Base-by-base conservation (phyloP, 2,113 vertebrate species). In the Excalfactoria chinensis region DNA sequence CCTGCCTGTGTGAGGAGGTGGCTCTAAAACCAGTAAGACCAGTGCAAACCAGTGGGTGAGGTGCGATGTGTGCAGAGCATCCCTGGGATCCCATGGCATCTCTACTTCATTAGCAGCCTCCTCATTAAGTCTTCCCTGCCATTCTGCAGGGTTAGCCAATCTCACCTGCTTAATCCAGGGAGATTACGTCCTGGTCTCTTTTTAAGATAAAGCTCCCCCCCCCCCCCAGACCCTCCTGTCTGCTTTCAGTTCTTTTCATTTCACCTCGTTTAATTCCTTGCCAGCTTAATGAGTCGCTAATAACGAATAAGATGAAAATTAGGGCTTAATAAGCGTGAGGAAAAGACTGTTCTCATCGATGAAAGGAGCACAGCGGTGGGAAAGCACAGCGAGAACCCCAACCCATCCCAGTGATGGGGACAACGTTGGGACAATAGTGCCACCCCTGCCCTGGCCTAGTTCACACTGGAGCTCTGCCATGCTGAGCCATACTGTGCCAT, bases 281-380 rank as follows among this genome's bases (percentile, higher is more conserved):
- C 58, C 74, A 84, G 85, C 56, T 48, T 84, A 91, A 96, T 68
- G 89, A 92, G 51, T 81, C 41, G 80, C 43, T 66, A 56, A 90
- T 73, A 93, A 95, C 68, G 94, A 93, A 66, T 55, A 88, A 94
- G 60, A 94, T 96, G 91, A 90, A 88, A 90, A 59, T 53, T 37
- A 60, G 89, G 90, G 89, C 82, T 93, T 92, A 93, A 70, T 90
- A 92, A 86, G 80, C 37, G 73, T 78, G 78, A 75, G 74, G 90
- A 58, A 76, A 78, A 91, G 78, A 68, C 32, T 32, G 59, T 59
- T 62, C 80, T 90, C 66, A 66, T 90, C 72, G 90, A 94, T 71
- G 86, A 92, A 74, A 86, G 51, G 34, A 96, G n/a, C 0, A 1
- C 1, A 13, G 25, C 41, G 82, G 89, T 94, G 90, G 88, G 73